Percentiles rank a stretch among this genome's conserved stretches.
phyloP scores from a whole-genome alignment of 2,888 invertebrate genomes.

The Dioctria rufipes region DNA sequence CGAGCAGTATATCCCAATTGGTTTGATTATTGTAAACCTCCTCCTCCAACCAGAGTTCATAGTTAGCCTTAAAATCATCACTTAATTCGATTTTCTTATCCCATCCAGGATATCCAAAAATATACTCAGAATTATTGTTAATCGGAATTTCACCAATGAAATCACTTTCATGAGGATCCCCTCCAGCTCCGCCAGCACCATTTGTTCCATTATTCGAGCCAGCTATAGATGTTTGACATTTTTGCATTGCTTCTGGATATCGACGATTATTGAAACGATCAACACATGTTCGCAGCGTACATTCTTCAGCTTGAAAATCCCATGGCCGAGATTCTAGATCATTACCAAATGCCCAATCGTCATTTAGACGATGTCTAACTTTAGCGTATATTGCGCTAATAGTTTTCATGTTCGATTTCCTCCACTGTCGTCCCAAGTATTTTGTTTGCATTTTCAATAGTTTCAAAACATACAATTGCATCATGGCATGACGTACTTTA shows the following conservation, averaged over 20 bases:
- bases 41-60: constrained; percentile 95
- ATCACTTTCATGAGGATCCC: constrained; percentile 54
- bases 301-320: constrained; percentile 99
- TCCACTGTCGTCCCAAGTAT: constrained; percentile 98
- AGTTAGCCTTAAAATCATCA: constrained; percentile 93
- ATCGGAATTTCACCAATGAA: constrained; percentile 55
- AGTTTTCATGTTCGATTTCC: constrained; percentile 99
- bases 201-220: constrained; percentile 55
- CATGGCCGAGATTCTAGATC: constrained; percentile 97
- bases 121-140: constrained; percentile 62
- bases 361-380: constrained; percentile 95
- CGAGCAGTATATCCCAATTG: constrained; percentile 78
- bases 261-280: constrained; percentile 96
- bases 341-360: constrained; percentile 99
- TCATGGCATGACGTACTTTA: constrained; percentile 95
- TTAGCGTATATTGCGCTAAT: constrained; percentile 99
- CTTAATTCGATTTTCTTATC: constrained; percentile 80
- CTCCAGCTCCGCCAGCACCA: constrained; percentile 25
- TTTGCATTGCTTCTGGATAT: constrained; percentile 77
- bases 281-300: constrained; percentile 92
- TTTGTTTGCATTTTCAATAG: constrained; percentile 99
- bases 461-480: constrained; percentile 98
- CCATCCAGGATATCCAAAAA: constrained; percentile 70
- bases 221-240: constrained; percentile 64
- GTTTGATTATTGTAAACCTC: constrained; percentile 93